Conservation (phyloP, 2,888 invertebrate genomes). For the Tricholauxania praeusta region DNA sequence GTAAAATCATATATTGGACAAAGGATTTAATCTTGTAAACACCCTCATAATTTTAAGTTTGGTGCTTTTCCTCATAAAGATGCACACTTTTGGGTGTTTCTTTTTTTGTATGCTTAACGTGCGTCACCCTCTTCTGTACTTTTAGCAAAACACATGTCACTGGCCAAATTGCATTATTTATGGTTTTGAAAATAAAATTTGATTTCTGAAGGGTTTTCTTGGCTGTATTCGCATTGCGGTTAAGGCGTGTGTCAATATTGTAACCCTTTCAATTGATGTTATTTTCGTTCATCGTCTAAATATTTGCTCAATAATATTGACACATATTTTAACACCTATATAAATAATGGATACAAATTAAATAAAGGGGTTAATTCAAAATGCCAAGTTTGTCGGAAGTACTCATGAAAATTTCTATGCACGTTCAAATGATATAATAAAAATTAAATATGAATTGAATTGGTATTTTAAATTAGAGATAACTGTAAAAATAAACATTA, state of each 20-base stretch:
- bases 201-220: constrained; percentile 37
- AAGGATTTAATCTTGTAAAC: constrained; percentile 8
- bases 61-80: constrained; percentile 39
- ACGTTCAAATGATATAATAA: constrained; percentile 58
- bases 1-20: constrained; percentile 14
- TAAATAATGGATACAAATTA: constrained; percentile 54
- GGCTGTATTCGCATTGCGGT: constrained; percentile 19
- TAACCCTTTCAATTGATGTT: constrained; percentile 40
- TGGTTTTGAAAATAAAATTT: constrained; percentile 42
- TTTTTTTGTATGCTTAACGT: background rate
- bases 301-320: constrained; percentile 47
- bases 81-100: constrained; percentile 25
- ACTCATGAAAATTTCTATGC: constrained; percentile 43
- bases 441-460: constrained; percentile 57
- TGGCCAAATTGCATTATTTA: constrained; percentile 55
- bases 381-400: constrained; percentile 37
- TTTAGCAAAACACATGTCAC: constrained; percentile 44
- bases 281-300: constrained; percentile 47
- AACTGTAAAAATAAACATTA: too few relatives aligned
- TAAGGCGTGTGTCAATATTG: constrained; percentile 45
- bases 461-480: too few relatives aligned
- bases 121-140: constrained; percentile 1
- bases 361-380: constrained; percentile 26
- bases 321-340: constrained; percentile 65
- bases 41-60: constrained; percentile 41